Base-by-base conservation (phyloP, 2,888 invertebrate genomes). In the Eremobia ochroleuca region DNA sequence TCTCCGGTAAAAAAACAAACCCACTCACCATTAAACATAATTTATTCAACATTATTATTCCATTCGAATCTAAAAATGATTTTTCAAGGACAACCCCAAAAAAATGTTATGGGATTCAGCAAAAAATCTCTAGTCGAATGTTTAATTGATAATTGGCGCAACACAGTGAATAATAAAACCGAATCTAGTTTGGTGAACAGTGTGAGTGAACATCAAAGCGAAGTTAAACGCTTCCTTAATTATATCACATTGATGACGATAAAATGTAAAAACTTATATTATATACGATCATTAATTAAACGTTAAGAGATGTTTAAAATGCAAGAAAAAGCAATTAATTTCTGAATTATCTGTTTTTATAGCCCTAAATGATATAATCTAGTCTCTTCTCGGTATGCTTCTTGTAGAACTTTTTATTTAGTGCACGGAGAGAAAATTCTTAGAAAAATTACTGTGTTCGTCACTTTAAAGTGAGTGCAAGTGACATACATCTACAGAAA, bases 31-130 rank as follows among this genome's bases (percentile, higher is more conserved):
- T 94, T 93, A 94, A 90, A 92, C 90, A 92, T 95, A 95, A 96
- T 95, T 93, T 95, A 96, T 96, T 95, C 94, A 94, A 86, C 88
- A 91, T 93, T 92, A 92, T 93, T 94, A 93, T 93, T 93, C 92
- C 87, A 90, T 91, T 91, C 90, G 88, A 83, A 90, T 92, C 91
- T 91, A 91, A 91, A 92, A 92, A 92, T 88, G 83, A 89, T 91
- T 89, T 90, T 86, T 88, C 88, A 91, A 92, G 90, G 90, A 89
- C 87, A 87, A 75, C 52, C 78, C 76, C 72, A 88, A 90, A 91
- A 91, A 81, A 76, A 76, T 55, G 72, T 79, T 79, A 77, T 83
- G 82, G 79, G 75, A 75, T 85, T 85, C 84, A 85, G 89, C 91
- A 90, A 90, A 92, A 89, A 88, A 85, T 85, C 84, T 85, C 84